phyloP scores from a whole-genome alignment of 2,888 invertebrate species.

The Lasiommata megera region DNA sequence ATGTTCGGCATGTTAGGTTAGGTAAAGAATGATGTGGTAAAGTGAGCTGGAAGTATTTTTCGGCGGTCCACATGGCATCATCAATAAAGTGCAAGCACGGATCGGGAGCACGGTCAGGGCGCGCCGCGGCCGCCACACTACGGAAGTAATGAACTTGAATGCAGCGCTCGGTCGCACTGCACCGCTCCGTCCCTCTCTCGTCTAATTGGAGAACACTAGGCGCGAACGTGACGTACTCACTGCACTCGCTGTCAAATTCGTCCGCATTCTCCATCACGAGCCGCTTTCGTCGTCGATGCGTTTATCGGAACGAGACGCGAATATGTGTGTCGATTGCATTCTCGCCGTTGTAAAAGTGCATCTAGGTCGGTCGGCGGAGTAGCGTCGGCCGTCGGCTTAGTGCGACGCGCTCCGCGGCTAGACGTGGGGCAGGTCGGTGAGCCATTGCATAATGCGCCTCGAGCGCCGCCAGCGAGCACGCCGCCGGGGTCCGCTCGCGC shows the following conservation, averaged over 20 bases:
- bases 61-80: slow-evolving; percentile 36
- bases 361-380: slow-evolving; percentile 77
- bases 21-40: neutral
- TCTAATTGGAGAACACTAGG: slow-evolving; percentile 59
- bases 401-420: slow-evolving; percentile 65
- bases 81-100: slow-evolving; percentile 44
- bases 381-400: slow-evolving; percentile 71
- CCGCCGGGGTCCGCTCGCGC: slow-evolving; percentile 40
- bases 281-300: slow-evolving; percentile 80
- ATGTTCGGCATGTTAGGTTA: no score
- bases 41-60: slow-evolving; percentile 23
- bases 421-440: slow-evolving; percentile 76
- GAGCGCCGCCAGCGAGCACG: slow-evolving; percentile 56
- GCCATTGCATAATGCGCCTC: slow-evolving; percentile 70
- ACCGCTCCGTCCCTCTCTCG: slow-evolving; percentile 65
- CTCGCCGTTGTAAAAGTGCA: slow-evolving; percentile 78
- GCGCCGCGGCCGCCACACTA: slow-evolving; percentile 64
- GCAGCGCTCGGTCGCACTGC: slow-evolving; percentile 67
- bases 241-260: slow-evolving; percentile 78
- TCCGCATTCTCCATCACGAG: slow-evolving; percentile 79
- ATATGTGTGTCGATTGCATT: slow-evolving; percentile 80
- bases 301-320: slow-evolving; percentile 82
- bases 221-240: slow-evolving; percentile 74
- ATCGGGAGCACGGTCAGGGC: slow-evolving; percentile 70
- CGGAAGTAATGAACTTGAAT: slow-evolving; percentile 83